phyloP scores from a whole-genome alignment of 1,140 invertebrate species.

The Samia ricini region DNA sequence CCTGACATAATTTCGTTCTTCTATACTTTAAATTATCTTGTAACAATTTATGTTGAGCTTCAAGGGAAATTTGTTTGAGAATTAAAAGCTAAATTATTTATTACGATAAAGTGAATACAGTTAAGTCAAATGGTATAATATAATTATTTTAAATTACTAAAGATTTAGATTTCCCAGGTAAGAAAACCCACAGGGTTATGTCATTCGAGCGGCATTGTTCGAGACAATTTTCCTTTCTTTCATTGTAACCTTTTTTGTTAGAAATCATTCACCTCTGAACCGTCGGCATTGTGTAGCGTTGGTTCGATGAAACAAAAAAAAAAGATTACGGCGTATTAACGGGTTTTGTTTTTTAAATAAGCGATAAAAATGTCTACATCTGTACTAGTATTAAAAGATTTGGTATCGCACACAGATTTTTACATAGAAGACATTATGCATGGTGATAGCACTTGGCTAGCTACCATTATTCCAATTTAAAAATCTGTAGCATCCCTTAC shows the following conservation, averaged over 20 bases:
- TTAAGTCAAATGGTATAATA: background rate
- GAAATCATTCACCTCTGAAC: constrained; percentile 10
- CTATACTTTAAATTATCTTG: background rate
- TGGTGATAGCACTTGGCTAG: background rate
- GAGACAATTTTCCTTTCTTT: constrained; percentile 1
- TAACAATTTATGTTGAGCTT: background rate
- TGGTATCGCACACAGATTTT: background rate
- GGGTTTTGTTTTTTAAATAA: background rate
- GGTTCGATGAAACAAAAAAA: background rate
- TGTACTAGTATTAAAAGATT: background rate
- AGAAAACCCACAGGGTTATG: constrained; percentile 3
- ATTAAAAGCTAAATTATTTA: background rate
- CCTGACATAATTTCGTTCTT: background rate
- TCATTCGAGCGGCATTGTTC: constrained; percentile 2
- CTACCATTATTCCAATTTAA: too few relatives aligned
- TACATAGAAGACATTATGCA: background rate
- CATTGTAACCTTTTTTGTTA: constrained; percentile 3
- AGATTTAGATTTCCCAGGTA: constrained; percentile 12
- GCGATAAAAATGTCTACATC: background rate
- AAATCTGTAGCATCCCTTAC: too few relatives aligned
- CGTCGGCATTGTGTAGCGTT: too few relatives aligned
- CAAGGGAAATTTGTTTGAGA: background rate
- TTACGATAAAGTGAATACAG: background rate
- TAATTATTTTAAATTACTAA: background rate
- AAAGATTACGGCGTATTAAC: background rate